Evolutionary conservation across 2,888 invertebrate species (phyloP), one percentile per base, ranked within the genome.

Genomic region (Rhagophthalmus giganteus): DNA sequence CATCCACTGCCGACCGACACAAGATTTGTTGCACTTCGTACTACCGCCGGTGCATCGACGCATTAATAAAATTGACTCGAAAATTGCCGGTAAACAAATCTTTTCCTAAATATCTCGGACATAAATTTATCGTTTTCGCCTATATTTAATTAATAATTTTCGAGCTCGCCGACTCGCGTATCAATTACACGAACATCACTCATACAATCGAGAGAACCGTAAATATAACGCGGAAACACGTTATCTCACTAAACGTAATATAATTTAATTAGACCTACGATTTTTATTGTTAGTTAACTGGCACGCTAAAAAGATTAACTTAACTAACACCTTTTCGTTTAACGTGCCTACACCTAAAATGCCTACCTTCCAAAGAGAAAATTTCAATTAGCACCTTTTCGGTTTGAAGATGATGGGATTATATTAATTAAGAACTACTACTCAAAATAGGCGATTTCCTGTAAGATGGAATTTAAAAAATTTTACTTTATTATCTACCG

Each of bases 211-310:
- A 27, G 9, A 27, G 10, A 27, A 27, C 9, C 27, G 11, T 2
- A 30, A 11, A 30, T 14, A 14, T 32, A 32, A 8, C 16, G 12
- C 20, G 20, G 34, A 34, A 9, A 27, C 10, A 27, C n/a, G 10
- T 4, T 27, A 3, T 27, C 7, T 37, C 3, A 25, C n/a, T 25
- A 37, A 7, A 25, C 26, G 24, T 4, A 26, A 24, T 37, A 33
- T 39, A 47, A 47, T 47, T 47, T 47, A 47, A 47, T 47, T 47
- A 39, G 39, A 34, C 47, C 47, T 26, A 47, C 47, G 10, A 1
- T 7, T 8, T 5, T 44, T 33, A 44, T 44, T 33, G 25, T 37
- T 26, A 32, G 16, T 20, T 27, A 34, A 45, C 31, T 20, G 39
- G 26, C 47, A 33, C 40, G 37, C 38, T 34, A 40, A 39, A 34